Evolutionary conservation across 2,797 vertebrate genomes (phyloP).

Genomic region (Tympanoctomys barrerae): DNA sequence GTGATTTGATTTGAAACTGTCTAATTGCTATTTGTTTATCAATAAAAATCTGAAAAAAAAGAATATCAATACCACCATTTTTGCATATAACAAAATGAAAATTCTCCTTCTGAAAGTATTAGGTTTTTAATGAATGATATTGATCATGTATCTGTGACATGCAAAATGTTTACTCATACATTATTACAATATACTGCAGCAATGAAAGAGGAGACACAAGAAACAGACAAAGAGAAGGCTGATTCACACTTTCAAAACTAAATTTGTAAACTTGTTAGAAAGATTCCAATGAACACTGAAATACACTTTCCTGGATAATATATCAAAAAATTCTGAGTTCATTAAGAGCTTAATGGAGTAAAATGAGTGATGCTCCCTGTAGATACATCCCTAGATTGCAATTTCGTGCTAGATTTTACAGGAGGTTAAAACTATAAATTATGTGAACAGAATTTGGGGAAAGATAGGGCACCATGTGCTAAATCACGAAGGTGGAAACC

Average conservation of each 20-base stretch:
- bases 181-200: not conserved
- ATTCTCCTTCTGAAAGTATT: not conserved
- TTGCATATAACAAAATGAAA: constrained; percentile 39
- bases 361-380: not conserved
- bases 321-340: not conserved
- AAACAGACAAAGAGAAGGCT: not conserved
- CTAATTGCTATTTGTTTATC: too few relatives aligned
- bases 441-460: not conserved
- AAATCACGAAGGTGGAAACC: not conserved
- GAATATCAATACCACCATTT: not conserved
- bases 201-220: not conserved
- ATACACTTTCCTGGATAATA: not conserved
- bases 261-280: not conserved
- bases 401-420: not conserved
- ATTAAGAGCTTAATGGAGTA: not conserved
- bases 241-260: not conserved
- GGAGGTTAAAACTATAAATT: not conserved
- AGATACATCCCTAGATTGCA: not conserved
- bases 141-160: not conserved
- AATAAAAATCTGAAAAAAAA: too few relatives aligned
- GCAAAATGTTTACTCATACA: not conserved
- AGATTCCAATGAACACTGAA: not conserved
- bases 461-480: not conserved
- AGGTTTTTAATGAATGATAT: constrained; percentile 15
- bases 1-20: too few relatives aligned